Conservation (phyloP, 2,888 invertebrate species). For the Hyalella azteca region DNA sequence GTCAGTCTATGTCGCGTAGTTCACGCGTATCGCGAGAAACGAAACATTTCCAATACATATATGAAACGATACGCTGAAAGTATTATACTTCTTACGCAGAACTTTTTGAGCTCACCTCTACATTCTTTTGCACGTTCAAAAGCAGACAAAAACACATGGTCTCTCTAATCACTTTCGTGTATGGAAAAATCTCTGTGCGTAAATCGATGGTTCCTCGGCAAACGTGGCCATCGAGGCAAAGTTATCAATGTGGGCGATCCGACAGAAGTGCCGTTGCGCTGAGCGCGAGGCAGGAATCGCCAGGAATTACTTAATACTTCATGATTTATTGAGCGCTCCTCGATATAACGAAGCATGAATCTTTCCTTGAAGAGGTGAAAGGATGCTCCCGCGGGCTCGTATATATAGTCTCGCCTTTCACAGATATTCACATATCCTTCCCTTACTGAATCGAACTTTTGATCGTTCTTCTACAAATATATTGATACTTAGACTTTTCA, state of each 20-base stretch:
- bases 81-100: too few species aligned
- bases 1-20: too few species aligned
- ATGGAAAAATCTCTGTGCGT: not conserved
- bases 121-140: too few species aligned
- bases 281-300: not conserved
- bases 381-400: not conserved
- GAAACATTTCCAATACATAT: too few species aligned
- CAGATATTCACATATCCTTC: too few species aligned
- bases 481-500: too few species aligned
- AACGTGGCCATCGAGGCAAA: not conserved
- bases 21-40: too few species aligned
- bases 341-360: conserved; percentile 16
- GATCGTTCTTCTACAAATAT: too few species aligned
- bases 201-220: not conserved
- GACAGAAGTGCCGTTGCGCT: not conserved
- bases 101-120: too few species aligned
- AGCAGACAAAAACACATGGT: too few species aligned
- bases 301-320: conserved; percentile 32
- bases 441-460: too few species aligned
- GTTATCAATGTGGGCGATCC: not conserved
- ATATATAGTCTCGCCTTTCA: not conserved
- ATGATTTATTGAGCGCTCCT: conserved; percentile 17
- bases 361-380: conserved; percentile 24
- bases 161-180: not conserved
- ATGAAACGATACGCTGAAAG: too few species aligned